These are phyloP conservation scores for Silurus meridionalis DNA, from an alignment of 2,113 vertebrate species.

Conservation along the genomic window DNA sequence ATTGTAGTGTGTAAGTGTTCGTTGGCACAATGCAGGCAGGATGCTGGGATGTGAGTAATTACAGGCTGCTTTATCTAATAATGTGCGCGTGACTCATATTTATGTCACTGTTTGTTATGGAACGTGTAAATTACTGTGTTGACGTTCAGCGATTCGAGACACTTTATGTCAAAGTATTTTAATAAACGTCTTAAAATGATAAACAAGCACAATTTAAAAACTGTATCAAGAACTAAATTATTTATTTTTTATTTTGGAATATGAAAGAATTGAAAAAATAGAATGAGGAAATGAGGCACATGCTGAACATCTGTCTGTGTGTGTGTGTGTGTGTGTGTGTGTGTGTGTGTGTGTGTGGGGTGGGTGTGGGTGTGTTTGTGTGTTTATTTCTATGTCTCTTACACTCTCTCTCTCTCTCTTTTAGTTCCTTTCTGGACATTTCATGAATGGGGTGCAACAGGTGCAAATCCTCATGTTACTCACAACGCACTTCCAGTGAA, in stretches of 20 bases:
- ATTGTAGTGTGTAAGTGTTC: not conserved
- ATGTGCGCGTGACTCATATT: conserved; percentile 12
- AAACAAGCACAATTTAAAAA: not conserved
- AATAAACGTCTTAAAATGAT: not conserved
- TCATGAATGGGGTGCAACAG: conserved; percentile 34
- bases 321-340: not conserved
- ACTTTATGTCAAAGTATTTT: conserved; percentile 19
- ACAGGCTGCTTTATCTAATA: conserved; percentile 24
- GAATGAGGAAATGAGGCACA: not conserved
- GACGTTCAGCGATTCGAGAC: not conserved
- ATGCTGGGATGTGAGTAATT: conserved; percentile 23
- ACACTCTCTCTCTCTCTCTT: not conserved
- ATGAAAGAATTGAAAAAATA: not conserved
- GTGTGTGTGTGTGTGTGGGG: not conserved
- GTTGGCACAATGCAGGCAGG: not conserved
- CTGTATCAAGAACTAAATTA: not conserved
- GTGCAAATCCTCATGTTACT: conserved; percentile 26
- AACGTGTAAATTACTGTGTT: conserved; percentile 28
- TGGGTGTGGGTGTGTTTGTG: not conserved
- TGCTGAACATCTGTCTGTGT: not conserved
- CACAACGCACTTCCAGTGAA: conserved; percentile 28
- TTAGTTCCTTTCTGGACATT: not conserved
- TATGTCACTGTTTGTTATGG: conserved; percentile 9
- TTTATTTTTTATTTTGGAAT: not conserved
- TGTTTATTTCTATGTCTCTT: not conserved